Evolutionary conservation across 2,113 vertebrate species (phyloP).

Genomic region (Phrynocephalus versicolor): DNA sequence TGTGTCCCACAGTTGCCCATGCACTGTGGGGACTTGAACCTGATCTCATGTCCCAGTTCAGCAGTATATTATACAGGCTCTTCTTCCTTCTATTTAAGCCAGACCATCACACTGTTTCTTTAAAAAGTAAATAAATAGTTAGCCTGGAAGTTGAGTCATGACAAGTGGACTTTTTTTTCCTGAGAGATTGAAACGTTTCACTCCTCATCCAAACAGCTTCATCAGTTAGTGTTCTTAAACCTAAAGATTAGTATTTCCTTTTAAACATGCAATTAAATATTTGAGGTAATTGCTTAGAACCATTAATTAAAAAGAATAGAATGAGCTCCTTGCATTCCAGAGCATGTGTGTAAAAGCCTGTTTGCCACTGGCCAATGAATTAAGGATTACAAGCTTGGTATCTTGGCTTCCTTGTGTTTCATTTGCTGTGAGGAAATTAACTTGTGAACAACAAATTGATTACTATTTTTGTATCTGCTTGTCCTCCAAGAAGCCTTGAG

Average conservation of each 20-base stretch:
- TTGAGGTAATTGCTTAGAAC: not conserved
- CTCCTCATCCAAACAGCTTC: too few species aligned
- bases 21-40: not conserved
- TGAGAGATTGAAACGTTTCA: too few species aligned
- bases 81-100: not conserved
- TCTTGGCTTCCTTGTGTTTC: not conserved
- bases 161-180: too few species aligned
- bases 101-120: too few species aligned
- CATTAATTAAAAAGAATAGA: constrained; percentile 1
- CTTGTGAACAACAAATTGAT: not conserved
- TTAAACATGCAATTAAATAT: constrained; percentile 9
- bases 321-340: not conserved
- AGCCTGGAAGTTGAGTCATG: too few species aligned
- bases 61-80: not conserved
- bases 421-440: not conserved
- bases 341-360: not conserved
- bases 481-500: not conserved
- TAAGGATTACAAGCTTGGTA: not conserved
- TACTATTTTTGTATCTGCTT: not conserved
- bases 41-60: not conserved
- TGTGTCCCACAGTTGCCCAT: not conserved
- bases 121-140: too few species aligned
- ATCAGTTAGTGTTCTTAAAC: not conserved
- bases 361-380: not conserved
- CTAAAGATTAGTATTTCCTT: constrained; percentile 3